A percentile compares a stretch with the other conserved stretches of the same genome.
Conservation (phyloP, 2,888 invertebrate genomes). For the Drosophila kanekoi region DNA sequence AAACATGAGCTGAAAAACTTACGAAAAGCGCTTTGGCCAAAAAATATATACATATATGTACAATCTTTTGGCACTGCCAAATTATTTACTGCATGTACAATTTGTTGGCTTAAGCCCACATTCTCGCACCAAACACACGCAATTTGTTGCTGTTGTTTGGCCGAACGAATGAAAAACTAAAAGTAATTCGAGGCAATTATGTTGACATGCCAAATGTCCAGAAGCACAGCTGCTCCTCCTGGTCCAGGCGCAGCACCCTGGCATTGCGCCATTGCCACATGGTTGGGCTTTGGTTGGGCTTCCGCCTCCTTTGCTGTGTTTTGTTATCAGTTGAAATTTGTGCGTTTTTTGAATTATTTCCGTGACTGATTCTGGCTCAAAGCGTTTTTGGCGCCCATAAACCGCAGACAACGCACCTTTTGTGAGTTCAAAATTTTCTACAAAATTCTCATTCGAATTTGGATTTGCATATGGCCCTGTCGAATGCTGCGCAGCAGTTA, state of each 20-base stretch:
- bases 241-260: slow-evolving; percentile 25
- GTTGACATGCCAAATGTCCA: slow-evolving; percentile 76
- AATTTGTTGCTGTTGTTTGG: slow-evolving; percentile 28
- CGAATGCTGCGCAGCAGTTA: slow-evolving; percentile 41
- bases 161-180: slow-evolving; percentile 52
- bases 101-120: slow-evolving; percentile 18
- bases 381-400: slow-evolving; percentile 33
- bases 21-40: slow-evolving; percentile 34
- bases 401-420: slow-evolving; percentile 9
- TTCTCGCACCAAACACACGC: slow-evolving; percentile 6
- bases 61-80: slow-evolving; percentile 57
- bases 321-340: slow-evolving; percentile 15
- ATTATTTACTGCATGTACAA: slow-evolving; percentile 56
- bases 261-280: slow-evolving; percentile 52
- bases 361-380: slow-evolving; percentile 27
- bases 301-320: no score
- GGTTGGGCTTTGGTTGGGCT: background rate
- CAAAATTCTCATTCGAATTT: slow-evolving; percentile 8
- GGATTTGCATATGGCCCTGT: slow-evolving; percentile 10
- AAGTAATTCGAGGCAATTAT: slow-evolving; percentile 78
- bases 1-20: slow-evolving; percentile 17
- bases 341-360: slow-evolving; percentile 53
- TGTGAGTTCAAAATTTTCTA: slow-evolving; percentile 21
- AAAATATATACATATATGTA: slow-evolving; percentile 57
- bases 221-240: slow-evolving; percentile 17